Evolutionary conservation across 1,140 invertebrate species (phyloP).

Genomic region (Trachymyrmex septentrionalis): DNA sequence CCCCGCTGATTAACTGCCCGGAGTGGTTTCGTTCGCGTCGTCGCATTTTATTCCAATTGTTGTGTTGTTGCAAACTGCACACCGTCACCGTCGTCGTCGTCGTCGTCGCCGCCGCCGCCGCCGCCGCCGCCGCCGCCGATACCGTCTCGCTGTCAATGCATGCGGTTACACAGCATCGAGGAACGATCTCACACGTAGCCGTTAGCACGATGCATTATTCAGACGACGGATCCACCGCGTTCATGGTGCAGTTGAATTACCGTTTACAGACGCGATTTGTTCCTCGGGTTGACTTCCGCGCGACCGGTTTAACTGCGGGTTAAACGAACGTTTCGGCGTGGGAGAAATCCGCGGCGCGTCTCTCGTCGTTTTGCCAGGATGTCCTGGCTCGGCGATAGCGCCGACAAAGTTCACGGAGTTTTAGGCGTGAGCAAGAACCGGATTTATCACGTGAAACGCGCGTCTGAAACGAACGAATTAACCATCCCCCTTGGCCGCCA

Average conservation of each 20-base stretch:
- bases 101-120: neutral
- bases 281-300: slow-evolving; percentile 50
- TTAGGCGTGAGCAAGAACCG: slow-evolving; percentile 51
- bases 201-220: slow-evolving; percentile 61
- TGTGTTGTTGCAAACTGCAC: slow-evolving; percentile 8
- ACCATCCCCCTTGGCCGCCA: neutral
- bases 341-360: slow-evolving; percentile 14
- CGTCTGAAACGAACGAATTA: slow-evolving; percentile 49
- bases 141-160: slow-evolving; percentile 12
- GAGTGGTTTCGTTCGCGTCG: slow-evolving; percentile 44
- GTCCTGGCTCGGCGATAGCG: slow-evolving; percentile 41
- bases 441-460: slow-evolving; percentile 55
- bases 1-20: slow-evolving; percentile 50
- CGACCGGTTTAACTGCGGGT: slow-evolving; percentile 58
- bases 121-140: neutral
- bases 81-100: neutral
- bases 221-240: slow-evolving; percentile 44
- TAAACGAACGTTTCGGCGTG: slow-evolving; percentile 34
- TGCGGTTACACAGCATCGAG: slow-evolving; percentile 24
- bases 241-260: slow-evolving; percentile 55
- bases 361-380: slow-evolving; percentile 59
- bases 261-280: slow-evolving; percentile 64
- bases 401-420: slow-evolving; percentile 53
- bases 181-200: slow-evolving; percentile 54
- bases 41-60: slow-evolving; percentile 60